A percentile compares a stretch with the other conserved stretches of the same genome.
These are phyloP conservation scores for Lasioglossum malachurum DNA, from an alignment of 2,888 invertebrate species.

Conservation along the genomic window DNA sequence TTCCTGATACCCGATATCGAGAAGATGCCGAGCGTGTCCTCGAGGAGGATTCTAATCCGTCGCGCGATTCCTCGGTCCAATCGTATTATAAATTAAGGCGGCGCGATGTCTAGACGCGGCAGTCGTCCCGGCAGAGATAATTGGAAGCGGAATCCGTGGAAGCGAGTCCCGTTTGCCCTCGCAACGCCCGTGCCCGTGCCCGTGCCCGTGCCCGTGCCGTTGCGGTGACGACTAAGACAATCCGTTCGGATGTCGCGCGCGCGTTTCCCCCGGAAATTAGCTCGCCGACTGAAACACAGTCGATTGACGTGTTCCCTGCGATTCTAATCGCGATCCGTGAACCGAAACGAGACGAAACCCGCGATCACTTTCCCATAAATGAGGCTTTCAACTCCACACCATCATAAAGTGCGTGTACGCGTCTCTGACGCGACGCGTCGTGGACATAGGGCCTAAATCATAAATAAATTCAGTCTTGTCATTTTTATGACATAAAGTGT, in stretches of 20 bases:
- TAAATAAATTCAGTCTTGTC: too few species aligned
- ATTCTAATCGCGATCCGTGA: background rate
- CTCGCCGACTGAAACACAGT: constrained; percentile 21
- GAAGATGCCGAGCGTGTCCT: constrained; percentile 21
- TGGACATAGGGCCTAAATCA: too few species aligned
- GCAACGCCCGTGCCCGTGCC: background rate
- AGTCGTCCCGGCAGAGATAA: constrained; percentile 57
- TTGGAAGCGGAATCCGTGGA: constrained; percentile 63
- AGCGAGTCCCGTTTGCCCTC: constrained; percentile 32
- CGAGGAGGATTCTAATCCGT: constrained; percentile 43
- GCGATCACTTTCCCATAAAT: background rate
- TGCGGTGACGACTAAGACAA: constrained; percentile 30
- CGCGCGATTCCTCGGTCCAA: constrained; percentile 37
- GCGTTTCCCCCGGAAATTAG: constrained; percentile 27
- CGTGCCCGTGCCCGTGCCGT: background rate
- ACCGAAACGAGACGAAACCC: background rate
- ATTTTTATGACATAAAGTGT: too few species aligned
- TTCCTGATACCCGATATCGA: constrained; percentile 22
- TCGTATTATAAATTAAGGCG: constrained; percentile 67
- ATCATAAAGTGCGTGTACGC: too few species aligned
- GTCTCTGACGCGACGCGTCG: too few species aligned
- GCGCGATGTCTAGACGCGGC: constrained; percentile 54
- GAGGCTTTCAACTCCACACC: background rate
- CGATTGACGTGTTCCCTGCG: background rate
- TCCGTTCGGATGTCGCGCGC: constrained; percentile 10